These are phyloP conservation scores for Drosophila elegans DNA, from an alignment of 1,140 invertebrate species.

Conservation along the genomic window DNA sequence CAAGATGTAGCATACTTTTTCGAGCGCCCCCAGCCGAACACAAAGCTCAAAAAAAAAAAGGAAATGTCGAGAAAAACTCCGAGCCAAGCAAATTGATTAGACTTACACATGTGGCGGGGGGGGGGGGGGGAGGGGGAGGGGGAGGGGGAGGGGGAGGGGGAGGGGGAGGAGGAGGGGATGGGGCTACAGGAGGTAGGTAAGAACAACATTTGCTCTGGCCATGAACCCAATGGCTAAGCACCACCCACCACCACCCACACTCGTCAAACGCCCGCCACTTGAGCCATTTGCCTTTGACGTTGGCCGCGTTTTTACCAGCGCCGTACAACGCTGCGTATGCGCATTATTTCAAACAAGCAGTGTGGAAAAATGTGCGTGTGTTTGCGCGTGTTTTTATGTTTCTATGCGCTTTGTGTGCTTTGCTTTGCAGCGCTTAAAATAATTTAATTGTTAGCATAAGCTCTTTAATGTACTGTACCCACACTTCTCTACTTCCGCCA, in stretches of 20 bases:
- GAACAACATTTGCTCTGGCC: conserved; percentile 34
- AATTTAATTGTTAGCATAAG: conserved; percentile 80
- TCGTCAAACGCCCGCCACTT: conserved; percentile 47
- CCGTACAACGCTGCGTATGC: conserved; percentile 66
- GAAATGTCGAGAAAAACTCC: conserved; percentile 20
- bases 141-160: background rate
- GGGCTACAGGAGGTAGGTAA: no score
- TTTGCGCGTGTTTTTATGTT: conserved; percentile 12
- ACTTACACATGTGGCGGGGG: conserved; percentile 12
- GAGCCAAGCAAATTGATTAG: conserved; percentile 72
- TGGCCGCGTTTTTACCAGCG: conserved; percentile 28
- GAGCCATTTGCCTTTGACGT: conserved; percentile 61
- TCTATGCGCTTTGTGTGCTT: conserved; percentile 39
- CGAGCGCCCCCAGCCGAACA: conserved; percentile 20
- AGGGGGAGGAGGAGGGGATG: background rate
- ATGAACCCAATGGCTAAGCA: conserved; percentile 25
- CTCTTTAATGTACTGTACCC: conserved; percentile 63
- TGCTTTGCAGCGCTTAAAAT: conserved; percentile 63
- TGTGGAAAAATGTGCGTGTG: conserved; percentile 52
- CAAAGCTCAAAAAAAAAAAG: conserved; percentile 3
- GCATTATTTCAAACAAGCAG: conserved; percentile 69
- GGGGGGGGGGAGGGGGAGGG: no score
- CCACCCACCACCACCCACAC: background rate
- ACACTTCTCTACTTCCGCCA: conserved; percentile 24
- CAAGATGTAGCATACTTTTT: conserved; percentile 58